Evolutionary conservation across 2,888 invertebrate genomes (phyloP).

Genomic region (Drosophila borealis): DNA sequence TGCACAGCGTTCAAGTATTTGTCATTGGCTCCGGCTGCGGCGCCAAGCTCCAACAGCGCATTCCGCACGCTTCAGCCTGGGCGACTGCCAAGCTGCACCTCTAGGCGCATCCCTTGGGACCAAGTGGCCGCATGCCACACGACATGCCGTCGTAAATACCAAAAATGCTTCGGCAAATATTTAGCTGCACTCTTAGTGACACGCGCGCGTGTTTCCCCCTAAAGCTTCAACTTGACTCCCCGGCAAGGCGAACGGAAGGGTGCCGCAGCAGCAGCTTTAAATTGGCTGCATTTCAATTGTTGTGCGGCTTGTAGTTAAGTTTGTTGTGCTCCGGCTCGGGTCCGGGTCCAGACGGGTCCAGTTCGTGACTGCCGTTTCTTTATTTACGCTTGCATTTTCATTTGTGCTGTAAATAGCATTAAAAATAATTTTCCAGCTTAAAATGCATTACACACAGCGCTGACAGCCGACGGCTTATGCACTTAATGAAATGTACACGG

Average conservation of each 20-base stretch:
- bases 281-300: slow-evolving; percentile 23
- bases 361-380: slow-evolving; percentile 68
- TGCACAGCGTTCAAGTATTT: slow-evolving; percentile 39
- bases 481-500: slow-evolving; percentile 82
- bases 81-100: slow-evolving; percentile 24
- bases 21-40: slow-evolving; percentile 34
- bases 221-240: background rate
- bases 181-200: slow-evolving; percentile 75
- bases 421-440: slow-evolving; percentile 81
- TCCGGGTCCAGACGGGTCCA: slow-evolving; percentile 3
- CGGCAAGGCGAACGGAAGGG: slow-evolving; percentile 19
- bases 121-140: slow-evolving; percentile 62
- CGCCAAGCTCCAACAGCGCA: slow-evolving; percentile 12
- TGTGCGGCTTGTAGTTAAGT: slow-evolving; percentile 24
- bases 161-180: slow-evolving; percentile 77
- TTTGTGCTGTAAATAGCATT: slow-evolving; percentile 77
- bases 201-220: slow-evolving; percentile 40
- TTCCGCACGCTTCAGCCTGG: slow-evolving; percentile 12
- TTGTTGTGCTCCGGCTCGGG: slow-evolving; percentile 28
- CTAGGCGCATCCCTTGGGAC: slow-evolving; percentile 30
- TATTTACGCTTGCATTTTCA: slow-evolving; percentile 78
- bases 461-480: slow-evolving; percentile 79
- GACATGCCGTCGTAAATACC: slow-evolving; percentile 77
- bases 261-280: slow-evolving; percentile 53
- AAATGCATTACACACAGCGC: slow-evolving; percentile 60